Conservation (phyloP, 2,113 vertebrate species). For the Sorex fumeus region DNA sequence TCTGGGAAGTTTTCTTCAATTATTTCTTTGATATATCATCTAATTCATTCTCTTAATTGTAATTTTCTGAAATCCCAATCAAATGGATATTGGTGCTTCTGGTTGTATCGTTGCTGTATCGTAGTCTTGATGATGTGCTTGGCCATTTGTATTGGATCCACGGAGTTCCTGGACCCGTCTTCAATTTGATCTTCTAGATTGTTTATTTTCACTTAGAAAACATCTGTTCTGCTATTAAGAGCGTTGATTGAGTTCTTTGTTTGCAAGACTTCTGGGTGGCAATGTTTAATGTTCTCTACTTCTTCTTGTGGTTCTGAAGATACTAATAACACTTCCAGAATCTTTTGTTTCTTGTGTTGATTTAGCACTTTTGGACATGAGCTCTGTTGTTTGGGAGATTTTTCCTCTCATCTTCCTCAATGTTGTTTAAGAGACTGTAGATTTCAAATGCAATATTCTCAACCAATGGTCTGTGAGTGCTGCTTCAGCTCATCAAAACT, state of each 20-base stretch:
- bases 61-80: slow-evolving; percentile 65
- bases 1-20: slow-evolving; percentile 67
- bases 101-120: slow-evolving; percentile 32
- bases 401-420: background rate
- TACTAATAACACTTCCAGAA: background rate
- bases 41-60: slow-evolving; percentile 26
- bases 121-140: slow-evolving; percentile 34
- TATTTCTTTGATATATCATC: slow-evolving; percentile 58
- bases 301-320: slow-evolving; percentile 45
- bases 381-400: background rate
- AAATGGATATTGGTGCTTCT: slow-evolving; percentile 58
- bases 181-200: slow-evolving; percentile 43
- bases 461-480: no score
- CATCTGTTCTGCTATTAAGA: background rate
- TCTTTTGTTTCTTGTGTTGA: slow-evolving; percentile 46
- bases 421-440: no score
- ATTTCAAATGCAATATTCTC: no score
- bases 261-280: background rate
- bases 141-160: slow-evolving; percentile 36
- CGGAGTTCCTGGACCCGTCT: background rate
- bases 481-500: no score
- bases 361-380: background rate
- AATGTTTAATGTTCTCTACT: background rate
- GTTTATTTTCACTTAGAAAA: background rate
- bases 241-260: background rate